Evolutionary conservation across 2,797 vertebrate species (phyloP).

Genomic region (Myiotriccus ornatus): DNA sequence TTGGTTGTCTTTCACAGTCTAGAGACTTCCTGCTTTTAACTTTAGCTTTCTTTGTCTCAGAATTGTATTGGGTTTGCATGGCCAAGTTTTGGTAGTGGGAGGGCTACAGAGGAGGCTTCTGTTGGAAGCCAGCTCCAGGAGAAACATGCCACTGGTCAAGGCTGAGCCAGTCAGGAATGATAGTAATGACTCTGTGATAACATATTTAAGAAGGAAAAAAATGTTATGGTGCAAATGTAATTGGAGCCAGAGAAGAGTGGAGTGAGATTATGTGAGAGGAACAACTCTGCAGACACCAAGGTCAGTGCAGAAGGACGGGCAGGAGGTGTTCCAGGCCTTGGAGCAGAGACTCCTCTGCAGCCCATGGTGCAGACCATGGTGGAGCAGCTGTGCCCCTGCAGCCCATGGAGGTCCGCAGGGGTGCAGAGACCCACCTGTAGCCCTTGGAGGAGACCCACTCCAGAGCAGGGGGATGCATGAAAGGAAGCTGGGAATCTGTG

Average conservation of each 20-base stretch:
- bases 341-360: background rate
- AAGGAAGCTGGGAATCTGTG: background rate
- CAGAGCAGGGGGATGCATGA: background rate
- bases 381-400: background rate
- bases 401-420: background rate
- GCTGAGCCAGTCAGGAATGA: background rate
- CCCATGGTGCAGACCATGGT: background rate
- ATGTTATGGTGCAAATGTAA: background rate
- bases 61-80: background rate
- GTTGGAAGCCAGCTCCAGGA: background rate
- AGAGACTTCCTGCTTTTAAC: background rate
- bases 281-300: background rate
- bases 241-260: background rate
- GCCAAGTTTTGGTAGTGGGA: background rate
- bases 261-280: background rate
- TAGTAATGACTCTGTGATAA: background rate
- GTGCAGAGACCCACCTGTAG: background rate
- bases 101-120: background rate
- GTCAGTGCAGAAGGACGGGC: background rate
- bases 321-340: background rate
- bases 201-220: background rate
- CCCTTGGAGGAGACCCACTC: background rate
- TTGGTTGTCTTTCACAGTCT: background rate
- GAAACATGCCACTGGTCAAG: accelerated
- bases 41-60: background rate